These are phyloP conservation scores for Tenualosa ilisha DNA, from an alignment of 2,797 vertebrate genomes.

Conservation along the genomic window DNA sequence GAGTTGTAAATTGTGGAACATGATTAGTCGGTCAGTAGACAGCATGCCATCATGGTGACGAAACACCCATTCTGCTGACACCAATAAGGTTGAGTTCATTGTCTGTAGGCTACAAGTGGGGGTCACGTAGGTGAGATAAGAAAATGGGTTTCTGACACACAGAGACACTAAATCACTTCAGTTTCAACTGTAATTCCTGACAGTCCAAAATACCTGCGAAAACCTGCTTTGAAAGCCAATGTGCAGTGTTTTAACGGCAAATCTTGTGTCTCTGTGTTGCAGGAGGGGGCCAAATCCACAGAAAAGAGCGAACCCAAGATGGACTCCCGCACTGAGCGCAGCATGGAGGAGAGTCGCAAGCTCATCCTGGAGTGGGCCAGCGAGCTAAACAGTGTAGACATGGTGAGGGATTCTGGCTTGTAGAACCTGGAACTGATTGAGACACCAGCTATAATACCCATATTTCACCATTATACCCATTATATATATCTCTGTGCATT, in stretches of 20 bases:
- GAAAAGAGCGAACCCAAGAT: conserved; percentile 25
- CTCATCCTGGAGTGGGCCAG: conserved; percentile 75
- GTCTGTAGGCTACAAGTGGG: not conserved
- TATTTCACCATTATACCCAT: too few relatives aligned
- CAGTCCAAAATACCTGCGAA: too few relatives aligned
- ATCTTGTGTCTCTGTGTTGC: conserved; percentile 29
- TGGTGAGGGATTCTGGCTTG: conserved; percentile 51
- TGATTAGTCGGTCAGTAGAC: not conserved
- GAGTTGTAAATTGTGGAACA: not conserved
- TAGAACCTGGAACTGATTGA: not conserved
- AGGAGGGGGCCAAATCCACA: not conserved
- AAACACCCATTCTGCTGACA: not conserved
- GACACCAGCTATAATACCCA: too few relatives aligned
- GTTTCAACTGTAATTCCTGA: too few relatives aligned
- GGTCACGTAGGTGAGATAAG: not conserved
- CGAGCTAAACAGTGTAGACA: conserved; percentile 69
- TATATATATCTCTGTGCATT: too few relatives aligned
- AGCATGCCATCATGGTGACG: not conserved
- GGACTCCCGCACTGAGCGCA: conserved; percentile 58
- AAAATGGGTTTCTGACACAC: not conserved
- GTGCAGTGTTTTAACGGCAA: not conserved
- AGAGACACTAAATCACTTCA: too few relatives aligned
- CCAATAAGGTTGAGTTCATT: not conserved
- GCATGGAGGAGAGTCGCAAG: conserved; percentile 74
- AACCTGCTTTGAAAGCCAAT: not conserved